Percentiles rank a stretch among this genome's conserved stretches.
Evolutionary conservation across 2,797 vertebrate genomes (phyloP).

Genomic region (Brachyalestes nurse): DNA sequence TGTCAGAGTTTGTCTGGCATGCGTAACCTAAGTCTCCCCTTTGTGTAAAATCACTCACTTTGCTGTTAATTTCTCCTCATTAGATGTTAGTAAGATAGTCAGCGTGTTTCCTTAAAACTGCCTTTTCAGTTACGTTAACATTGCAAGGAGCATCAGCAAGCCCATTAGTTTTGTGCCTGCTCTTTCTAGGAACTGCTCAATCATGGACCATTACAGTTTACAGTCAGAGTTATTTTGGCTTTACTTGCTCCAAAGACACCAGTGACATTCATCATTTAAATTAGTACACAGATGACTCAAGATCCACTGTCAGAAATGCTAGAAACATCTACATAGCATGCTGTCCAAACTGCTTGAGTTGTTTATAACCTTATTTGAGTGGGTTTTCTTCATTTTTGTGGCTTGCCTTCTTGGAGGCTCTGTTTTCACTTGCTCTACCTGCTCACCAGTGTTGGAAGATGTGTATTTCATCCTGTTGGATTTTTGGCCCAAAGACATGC

Average conservation of each 20-base stretch:
- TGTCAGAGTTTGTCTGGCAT: not conserved
- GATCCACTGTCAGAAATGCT: not conserved
- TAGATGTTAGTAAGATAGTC: not conserved
- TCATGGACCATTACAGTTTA: not conserved
- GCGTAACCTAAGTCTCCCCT: not conserved
- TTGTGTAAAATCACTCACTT: not conserved
- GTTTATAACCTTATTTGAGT: not conserved
- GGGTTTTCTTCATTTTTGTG: not conserved
- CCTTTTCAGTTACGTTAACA: not conserved
- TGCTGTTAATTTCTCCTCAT: slow-evolving; percentile 3
- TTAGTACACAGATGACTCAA: not conserved
- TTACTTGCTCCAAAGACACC: not conserved
- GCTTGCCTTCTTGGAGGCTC: not conserved
- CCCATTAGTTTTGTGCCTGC: not conserved
- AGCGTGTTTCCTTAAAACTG: not conserved
- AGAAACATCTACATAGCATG: not conserved
- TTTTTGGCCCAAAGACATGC: not conserved
- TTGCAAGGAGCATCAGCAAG: not conserved
- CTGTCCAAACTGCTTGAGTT: not conserved
- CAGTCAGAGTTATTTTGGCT: not conserved
- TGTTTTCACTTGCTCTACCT: not conserved
- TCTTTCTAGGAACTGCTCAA: not conserved
- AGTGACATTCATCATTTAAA: not conserved
- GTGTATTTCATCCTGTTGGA: not conserved
- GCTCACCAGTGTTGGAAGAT: not conserved